Base-by-base conservation (phyloP, 2,113 vertebrate genomes). In the Corythoichthys haematopterus region DNA sequence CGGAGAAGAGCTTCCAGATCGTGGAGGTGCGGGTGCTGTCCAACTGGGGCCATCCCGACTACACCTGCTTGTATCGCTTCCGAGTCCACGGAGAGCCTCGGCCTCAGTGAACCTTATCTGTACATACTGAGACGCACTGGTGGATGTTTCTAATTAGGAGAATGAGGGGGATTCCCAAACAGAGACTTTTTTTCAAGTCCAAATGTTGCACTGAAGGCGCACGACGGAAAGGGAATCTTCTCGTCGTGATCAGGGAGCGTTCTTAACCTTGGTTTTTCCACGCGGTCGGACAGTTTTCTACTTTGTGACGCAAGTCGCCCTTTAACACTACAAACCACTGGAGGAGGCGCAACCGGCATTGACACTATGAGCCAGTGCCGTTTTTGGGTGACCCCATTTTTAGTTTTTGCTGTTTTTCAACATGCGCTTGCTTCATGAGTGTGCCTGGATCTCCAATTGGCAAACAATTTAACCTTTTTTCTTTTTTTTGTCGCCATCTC, bases 61-160 rank as follows among this genome's bases (percentile, higher is more conserved):
- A 98, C 45, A 98, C 96, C 0, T 98, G 97, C 83, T 90, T 98
- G 1, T 98, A 98, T 76, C 95, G 96, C 61, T 94, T 98, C 90
- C 71, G 97, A 84, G 96, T 96, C 33, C 97, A 92, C 0, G 91
- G 91, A 75, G 84, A 85, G 52, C 88, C 89, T 7, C 77, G 68
- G 45, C 62, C 74, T 66, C 77, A 86, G 68, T 88, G 80, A 90
- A 69, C 63, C 52, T 47, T 51, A 67, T 72, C 74, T 88, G 84
- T 88, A 89, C 68, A 90, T 88, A 88, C 71, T 28, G 20, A 28
- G 20, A 28, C 20, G 20, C 20, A 28, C 20, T 28, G 20, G 20
- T 28, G 20, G 20, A 28, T 28, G 20, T 28, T 28, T 28, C 20
- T 28, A 28, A 28, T 28, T 28, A 28, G 20, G 20, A 28, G 20